These are phyloP conservation scores for Quadroppia sp. DNA, from an alignment of 2,888 invertebrate genomes.

Conservation along the genomic window DNA sequence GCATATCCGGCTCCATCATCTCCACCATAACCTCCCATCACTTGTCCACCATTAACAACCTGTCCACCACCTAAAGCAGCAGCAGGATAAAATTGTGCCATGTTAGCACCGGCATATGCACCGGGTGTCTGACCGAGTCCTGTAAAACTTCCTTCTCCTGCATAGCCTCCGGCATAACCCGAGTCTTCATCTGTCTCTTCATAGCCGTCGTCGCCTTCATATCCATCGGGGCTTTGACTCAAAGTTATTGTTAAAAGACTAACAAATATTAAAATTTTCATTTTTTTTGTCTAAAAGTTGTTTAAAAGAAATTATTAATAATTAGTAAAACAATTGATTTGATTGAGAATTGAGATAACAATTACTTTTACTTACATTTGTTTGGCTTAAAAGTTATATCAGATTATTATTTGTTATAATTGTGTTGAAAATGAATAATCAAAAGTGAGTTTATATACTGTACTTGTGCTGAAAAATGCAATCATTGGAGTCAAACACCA, in stretches of 20 bases:
- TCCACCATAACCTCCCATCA: neutral
- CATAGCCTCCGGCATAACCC: slow-evolving; percentile 9
- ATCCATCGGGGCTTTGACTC: neutral
- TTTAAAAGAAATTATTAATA: neutral
- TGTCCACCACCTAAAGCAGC: neutral
- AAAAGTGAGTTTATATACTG: slow-evolving; percentile 2
- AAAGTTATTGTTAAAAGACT: neutral
- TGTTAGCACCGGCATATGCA: neutral
- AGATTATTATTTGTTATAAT: neutral
- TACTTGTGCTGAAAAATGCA: neutral
- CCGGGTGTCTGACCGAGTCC: neutral
- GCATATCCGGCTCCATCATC: neutral
- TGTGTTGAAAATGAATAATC: slow-evolving; percentile 10
- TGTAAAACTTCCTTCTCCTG: neutral
- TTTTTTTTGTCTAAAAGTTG: neutral
- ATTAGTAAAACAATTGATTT: neutral
- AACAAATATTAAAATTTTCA: slow-evolving; percentile 22
- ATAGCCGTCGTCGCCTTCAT: slow-evolving; percentile 16
- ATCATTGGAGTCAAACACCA: slow-evolving; percentile 18
- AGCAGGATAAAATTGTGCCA: neutral
- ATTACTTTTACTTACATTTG: slow-evolving; percentile 15
- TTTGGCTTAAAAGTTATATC: neutral
- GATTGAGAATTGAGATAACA: neutral
- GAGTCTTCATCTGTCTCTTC: neutral
- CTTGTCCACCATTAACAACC: neutral